Conservation (phyloP, 2,113 vertebrate species). For the Pseudopipra pipra region DNA sequence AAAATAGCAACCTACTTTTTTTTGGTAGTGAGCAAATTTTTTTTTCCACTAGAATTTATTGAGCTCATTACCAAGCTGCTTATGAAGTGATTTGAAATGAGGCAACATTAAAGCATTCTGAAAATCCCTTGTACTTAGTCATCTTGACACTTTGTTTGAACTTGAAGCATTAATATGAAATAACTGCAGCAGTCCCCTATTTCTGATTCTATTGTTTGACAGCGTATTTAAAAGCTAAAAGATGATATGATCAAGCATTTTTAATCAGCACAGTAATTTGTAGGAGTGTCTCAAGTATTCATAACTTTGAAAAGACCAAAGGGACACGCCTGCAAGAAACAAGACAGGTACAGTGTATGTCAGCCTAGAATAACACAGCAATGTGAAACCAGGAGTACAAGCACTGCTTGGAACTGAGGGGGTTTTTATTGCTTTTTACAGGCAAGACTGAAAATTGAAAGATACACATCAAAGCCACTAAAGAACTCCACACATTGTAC, state of each 20-base stretch:
- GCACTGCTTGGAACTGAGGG: neutral
- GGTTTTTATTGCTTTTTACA: neutral
- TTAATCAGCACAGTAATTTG: constrained; percentile 85
- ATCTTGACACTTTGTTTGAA: constrained; percentile 93
- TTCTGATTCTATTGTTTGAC: constrained; percentile 84
- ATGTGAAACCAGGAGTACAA: constrained; percentile 43
- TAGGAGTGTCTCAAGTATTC: constrained; percentile 65
- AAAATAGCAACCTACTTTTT: constrained; percentile 78
- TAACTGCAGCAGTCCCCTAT: constrained; percentile 76
- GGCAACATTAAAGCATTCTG: constrained; percentile 84
- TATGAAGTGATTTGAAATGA: constrained; percentile 87
- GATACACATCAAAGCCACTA: constrained; percentile 69
- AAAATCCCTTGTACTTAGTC: constrained; percentile 89
- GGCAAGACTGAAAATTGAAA: constrained; percentile 68
- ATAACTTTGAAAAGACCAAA: constrained; percentile 55
- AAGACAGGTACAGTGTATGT: constrained; percentile 30
- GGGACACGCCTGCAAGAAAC: constrained; percentile 42
- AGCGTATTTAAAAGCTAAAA: constrained; percentile 76
- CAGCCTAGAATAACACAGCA: constrained; percentile 15
- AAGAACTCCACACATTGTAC: constrained; percentile 45
- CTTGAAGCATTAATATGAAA: constrained; percentile 86
- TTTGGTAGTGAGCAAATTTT: constrained; percentile 60
- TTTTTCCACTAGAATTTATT: constrained; percentile 75
- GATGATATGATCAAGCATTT: constrained; percentile 79
- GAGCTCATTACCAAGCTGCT: constrained; percentile 87